Evolutionary conservation across 2,113 vertebrate genomes (phyloP), one percentile per base, ranked within the genome.

Genomic region (Pitta sordida): DNA sequence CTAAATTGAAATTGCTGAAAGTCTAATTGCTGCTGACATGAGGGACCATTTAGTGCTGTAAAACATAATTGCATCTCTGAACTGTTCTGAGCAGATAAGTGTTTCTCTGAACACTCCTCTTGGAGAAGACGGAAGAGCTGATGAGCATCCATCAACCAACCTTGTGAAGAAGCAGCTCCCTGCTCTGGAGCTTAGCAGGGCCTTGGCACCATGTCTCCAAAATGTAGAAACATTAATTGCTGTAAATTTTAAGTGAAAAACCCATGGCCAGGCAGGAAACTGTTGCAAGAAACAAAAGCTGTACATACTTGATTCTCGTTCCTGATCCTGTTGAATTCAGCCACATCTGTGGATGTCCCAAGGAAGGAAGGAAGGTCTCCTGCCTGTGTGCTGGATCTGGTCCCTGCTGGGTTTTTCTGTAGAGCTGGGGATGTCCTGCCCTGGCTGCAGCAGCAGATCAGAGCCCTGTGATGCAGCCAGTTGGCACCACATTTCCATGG

Each of bases 11-110:
- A 96, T 60, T 87, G 82, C 91, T 55, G 79, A 68, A 96, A 94
- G 95, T 87, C 93, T 96, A 96, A 96, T 97, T 97, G 96, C 96
- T 88, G 79, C 80, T 94, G 93, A 93, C 96, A 96, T 95, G 90
- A 93, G 94, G 96, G 95, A 96, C 94, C 84, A 75, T 95, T 97
- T 96, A 93, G 89, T 95, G 83, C 92, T 88, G 82, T 93, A 94
- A 95, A 97, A 92, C 93, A 89, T 96, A 96, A 95, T 97, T 96
- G 88, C 85, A 64, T 95, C 96, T 93, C 84, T 89, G 93, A 94
- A 94, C 95, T 96, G 90, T 67, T 89, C 81, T 58, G 83, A 94
- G 82, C 70, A 87, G 94, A 96, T 96, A 97, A 96, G 89, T 93
- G 85, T 93, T 96, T 74, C 86, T 83, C 74, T 64, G 86, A 91